phyloP scores from a whole-genome alignment of 2,797 vertebrate species.

The Nasua narica region DNA sequence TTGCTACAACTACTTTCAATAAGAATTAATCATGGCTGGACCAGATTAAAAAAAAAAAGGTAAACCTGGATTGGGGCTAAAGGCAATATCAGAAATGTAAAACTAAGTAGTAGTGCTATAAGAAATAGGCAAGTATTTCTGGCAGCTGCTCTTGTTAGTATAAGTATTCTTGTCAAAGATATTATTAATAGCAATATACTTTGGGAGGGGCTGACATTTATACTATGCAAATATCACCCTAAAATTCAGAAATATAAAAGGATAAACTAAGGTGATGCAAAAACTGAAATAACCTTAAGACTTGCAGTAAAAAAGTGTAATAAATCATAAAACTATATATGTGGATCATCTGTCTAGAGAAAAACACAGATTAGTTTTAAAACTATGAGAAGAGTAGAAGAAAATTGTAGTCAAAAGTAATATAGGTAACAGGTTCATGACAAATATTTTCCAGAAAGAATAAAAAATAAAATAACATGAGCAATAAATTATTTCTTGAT shows the following conservation, averaged over 20 bases:
- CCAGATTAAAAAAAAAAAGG: not conserved
- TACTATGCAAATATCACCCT: constrained; percentile 68
- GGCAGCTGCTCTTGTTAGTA: constrained; percentile 84
- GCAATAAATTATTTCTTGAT: constrained; percentile 30
- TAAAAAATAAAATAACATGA: constrained; percentile 2
- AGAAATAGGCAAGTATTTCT: constrained; percentile 82
- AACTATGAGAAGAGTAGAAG: not conserved
- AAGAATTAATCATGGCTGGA: not conserved
- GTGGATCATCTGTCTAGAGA: not conserved
- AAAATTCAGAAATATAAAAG: constrained; percentile 38
- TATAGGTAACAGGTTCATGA: not conserved
- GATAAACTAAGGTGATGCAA: not conserved
- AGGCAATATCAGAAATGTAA: constrained; percentile 78
- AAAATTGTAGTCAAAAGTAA: constrained; percentile 35
- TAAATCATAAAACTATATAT: constrained; percentile 12
- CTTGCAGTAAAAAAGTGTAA: not conserved
- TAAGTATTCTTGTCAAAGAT: constrained; percentile 78
- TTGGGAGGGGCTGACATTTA: constrained; percentile 78
- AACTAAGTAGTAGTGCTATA: constrained; percentile 63
- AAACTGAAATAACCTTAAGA: constrained; percentile 7
- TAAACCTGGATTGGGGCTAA: constrained; percentile 65
- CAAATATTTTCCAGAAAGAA: constrained; percentile 26
- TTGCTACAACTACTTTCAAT: not conserved
- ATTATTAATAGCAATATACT: constrained; percentile 86
- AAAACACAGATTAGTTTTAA: constrained; percentile 35